Base-by-base conservation (phyloP, 2,113 vertebrate genomes). In the Zootoca vivipara region DNA sequence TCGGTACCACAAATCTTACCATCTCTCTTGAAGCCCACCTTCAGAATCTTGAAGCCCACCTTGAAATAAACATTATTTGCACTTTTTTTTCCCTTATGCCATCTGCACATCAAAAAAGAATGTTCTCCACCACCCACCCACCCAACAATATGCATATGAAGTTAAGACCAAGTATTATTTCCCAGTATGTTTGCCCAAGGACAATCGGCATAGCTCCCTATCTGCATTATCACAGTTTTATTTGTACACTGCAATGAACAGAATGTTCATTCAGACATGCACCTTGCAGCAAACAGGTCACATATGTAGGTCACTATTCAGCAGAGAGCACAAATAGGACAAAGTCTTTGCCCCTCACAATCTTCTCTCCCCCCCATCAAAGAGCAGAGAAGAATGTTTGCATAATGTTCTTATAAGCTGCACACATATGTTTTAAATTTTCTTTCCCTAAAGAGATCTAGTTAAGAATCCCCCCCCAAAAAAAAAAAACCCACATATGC, bases 401-500 rank as follows among this genome's bases (percentile, higher is more conserved):
- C 15, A 22, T 7, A 69, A 33, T 8, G n/a, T 26, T 56, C n/a
- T 72, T 80, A 52, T 8, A 73, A 81, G 33, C 46, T 62, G 9
- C 28, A n/a, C 35, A 78, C 38, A 35, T 69, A 56, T 38, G 30
- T 83, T 83, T 52, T 38, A 83, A 77, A 74, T 35, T 90, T 92
- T 89, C 92, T 24, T 89, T 80, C 87, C 90, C 87, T 16, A 86
- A 93, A 93, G 92, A 90, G 89, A 93, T 82, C 33, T 91, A 90
- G 92, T 90, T 89, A 92, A 80, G 93, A 88, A 92, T 92, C 81
- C 42, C 15, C 5, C 46, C 62, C 89, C 92, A 38, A 91, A 87
- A 88, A 90, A 89, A 93, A 35, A 91, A 86, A 88, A 90, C 89
- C 78, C 88, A 94, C 58, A 67, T 87, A 95, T 82, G 91, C 87